Evolutionary conservation across 2,113 vertebrate genomes (phyloP).

Genomic region (Odobenus rosmarus): DNA sequence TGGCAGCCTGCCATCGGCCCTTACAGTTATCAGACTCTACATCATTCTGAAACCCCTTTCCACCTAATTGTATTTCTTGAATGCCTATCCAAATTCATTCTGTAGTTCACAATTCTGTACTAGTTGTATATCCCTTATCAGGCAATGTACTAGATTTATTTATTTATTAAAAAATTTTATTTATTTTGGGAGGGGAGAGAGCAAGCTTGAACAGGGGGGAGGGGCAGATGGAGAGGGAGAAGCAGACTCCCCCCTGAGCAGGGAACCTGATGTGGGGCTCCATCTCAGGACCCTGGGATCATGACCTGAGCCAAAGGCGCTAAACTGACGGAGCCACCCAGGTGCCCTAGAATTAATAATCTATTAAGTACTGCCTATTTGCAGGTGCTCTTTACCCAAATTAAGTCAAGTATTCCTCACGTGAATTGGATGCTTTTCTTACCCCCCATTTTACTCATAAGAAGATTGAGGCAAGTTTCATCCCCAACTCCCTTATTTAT

Average conservation of each 20-base stretch:
- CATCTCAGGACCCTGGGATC: no score
- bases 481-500: not conserved
- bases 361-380: not conserved
- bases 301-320: no score
- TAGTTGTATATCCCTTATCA: not conserved
- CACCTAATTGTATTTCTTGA: not conserved
- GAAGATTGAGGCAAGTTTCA: not conserved
- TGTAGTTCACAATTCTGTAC: not conserved
- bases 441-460: not conserved
- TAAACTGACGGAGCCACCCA: no score
- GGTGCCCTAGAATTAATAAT: not conserved
- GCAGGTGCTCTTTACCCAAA: not conserved
- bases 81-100: not conserved
- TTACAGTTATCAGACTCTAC: not conserved
- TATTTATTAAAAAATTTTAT: no score
- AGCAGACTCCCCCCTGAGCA: no score
- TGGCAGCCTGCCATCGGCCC: not conserved
- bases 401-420: not conserved
- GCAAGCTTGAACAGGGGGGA: no score
- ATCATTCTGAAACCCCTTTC: not conserved
- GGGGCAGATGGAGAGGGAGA: no score
- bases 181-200: no score
- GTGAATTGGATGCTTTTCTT: not conserved
- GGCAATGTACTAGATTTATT: not conserved
- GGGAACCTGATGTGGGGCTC: no score